These are phyloP conservation scores for Promerops cafer DNA, from an alignment of 2,113 vertebrate genomes.

Conservation along the genomic window DNA sequence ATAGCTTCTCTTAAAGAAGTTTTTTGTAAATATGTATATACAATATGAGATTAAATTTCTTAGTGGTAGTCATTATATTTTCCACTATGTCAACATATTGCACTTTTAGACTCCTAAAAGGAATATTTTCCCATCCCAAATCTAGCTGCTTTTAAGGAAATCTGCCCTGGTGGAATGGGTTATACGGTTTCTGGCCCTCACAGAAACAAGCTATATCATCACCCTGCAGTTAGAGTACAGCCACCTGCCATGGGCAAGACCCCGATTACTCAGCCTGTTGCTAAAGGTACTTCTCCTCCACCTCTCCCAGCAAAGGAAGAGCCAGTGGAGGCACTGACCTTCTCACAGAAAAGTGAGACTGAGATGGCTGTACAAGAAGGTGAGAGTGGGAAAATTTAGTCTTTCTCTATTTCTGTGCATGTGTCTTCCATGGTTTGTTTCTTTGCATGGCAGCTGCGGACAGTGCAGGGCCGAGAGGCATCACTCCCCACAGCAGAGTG, in stretches of 20 bases:
- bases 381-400: conserved; percentile 62
- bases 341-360: conserved; percentile 80
- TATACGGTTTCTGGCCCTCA: conserved; percentile 92
- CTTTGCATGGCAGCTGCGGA: not conserved
- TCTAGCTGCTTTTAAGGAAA: conserved; percentile 96
- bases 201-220: conserved; percentile 83
- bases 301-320: conserved; percentile 88
- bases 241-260: conserved; percentile 79
- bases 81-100: conserved; percentile 77
- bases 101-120: conserved; percentile 81
- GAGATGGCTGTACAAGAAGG: conserved; percentile 76
- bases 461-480: not conserved
- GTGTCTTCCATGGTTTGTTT: not conserved
- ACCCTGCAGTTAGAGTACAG: conserved; percentile 80
- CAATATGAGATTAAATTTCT: conserved; percentile 40
- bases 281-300: conserved; percentile 78
- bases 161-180: conserved; percentile 98
- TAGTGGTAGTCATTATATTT: conserved; percentile 74
- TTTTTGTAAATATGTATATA: conserved; percentile 33
- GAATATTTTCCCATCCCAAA: conserved; percentile 80
- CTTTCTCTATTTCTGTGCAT: conserved; percentile 34
- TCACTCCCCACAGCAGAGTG: not conserved
- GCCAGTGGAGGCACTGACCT: conserved; percentile 86
- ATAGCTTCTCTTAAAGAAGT: conserved; percentile 1
- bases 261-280: conserved; percentile 81